Conservation (phyloP, 2,113 vertebrate species). For the Tachycineta bicolor region DNA sequence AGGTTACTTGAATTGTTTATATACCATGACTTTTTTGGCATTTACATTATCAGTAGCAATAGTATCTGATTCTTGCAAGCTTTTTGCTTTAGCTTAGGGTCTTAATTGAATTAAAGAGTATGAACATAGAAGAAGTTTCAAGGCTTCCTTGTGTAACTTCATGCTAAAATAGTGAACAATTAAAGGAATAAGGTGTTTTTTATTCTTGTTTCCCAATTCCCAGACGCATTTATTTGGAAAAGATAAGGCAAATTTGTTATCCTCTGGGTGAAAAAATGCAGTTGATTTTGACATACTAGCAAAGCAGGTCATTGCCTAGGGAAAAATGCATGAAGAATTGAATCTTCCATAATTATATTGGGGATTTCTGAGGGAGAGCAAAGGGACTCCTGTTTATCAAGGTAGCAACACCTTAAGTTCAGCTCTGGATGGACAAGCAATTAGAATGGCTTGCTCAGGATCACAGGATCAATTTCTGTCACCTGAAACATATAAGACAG, state of each 20-base stretch:
- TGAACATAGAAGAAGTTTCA: constrained; percentile 46
- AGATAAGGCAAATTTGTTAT: neutral
- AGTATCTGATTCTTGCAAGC: constrained; percentile 38
- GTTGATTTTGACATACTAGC: neutral
- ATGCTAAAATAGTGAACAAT: constrained; percentile 13
- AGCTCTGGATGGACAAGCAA: neutral
- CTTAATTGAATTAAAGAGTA: constrained; percentile 59
- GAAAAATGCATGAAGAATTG: constrained; percentile 20
- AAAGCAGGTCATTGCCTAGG: constrained; percentile 45
- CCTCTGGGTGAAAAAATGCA: neutral
- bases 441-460: neutral
- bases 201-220: neutral
- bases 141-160: constrained; percentile 33
- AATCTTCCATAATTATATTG: constrained; percentile 31
- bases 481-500: neutral
- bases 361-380: constrained; percentile 8
- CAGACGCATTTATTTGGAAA: neutral
- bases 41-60: constrained; percentile 39
- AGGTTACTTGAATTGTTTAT: constrained; percentile 16
- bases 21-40: constrained; percentile 29
- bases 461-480: neutral
- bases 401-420: neutral
- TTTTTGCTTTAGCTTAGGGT: constrained; percentile 49
- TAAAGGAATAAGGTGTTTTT: constrained; percentile 6
- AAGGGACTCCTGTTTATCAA: neutral